Conservation (phyloP, 2,888 invertebrate species). For the Emesis russula region DNA sequence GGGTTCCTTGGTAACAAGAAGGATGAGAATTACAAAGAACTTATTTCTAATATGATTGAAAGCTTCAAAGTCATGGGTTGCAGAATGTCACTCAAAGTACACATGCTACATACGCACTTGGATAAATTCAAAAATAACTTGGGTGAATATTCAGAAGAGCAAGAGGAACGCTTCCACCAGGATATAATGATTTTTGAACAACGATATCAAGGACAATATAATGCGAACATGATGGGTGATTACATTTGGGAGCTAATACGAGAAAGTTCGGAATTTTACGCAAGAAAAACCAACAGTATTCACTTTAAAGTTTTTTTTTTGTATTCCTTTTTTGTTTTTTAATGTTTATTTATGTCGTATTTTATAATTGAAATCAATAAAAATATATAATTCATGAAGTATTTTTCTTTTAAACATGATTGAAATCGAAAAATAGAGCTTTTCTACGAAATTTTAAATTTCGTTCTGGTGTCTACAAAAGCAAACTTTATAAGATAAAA, state of each 20-base stretch:
- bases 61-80: conserved; percentile 47
- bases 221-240: too few species aligned
- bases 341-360: too few species aligned
- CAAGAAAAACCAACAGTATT: conserved; percentile 40
- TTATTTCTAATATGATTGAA: conserved; percentile 51
- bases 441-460: too few species aligned
- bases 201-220: conserved; percentile 60
- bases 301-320: conserved; percentile 46
- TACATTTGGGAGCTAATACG: too few species aligned
- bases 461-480: too few species aligned
- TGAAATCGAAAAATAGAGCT: too few species aligned
- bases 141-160: conserved; percentile 68
- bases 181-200: conserved; percentile 63
- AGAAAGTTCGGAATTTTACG: conserved; percentile 52
- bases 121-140: conserved; percentile 82
- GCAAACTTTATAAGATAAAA: too few species aligned
- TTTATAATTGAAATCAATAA: too few species aligned
- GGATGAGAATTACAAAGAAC: conserved; percentile 60
- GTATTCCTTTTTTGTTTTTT: too few species aligned
- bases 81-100: conserved; percentile 47
- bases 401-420: too few species aligned
- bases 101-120: conserved; percentile 71
- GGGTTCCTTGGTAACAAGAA: conserved; percentile 62
- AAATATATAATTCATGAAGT: too few species aligned
- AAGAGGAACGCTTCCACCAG: conserved; percentile 69